Percentiles rank a stretch among this genome's conserved stretches.
phyloP scores from a whole-genome alignment of 2,888 invertebrate species.

The Carcina quercana region DNA sequence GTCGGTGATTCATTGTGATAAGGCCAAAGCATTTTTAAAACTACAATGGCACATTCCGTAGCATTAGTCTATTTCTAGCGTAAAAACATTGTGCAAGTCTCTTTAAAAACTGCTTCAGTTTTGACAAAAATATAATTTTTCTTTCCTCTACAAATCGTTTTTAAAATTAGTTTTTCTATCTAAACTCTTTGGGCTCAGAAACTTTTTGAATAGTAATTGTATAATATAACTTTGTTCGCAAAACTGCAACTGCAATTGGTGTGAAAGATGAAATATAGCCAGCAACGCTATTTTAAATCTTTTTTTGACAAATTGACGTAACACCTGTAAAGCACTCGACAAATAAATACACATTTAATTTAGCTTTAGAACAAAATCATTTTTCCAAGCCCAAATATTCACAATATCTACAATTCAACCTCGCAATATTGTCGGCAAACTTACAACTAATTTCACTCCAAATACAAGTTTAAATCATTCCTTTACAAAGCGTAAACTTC shows the following conservation, averaged over 20 bases:
- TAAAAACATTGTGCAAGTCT: conserved; percentile 43
- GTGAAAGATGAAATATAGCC: too few species aligned
- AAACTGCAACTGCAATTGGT: too few species aligned
- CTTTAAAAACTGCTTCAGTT: conserved; percentile 36
- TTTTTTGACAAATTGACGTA: too few species aligned
- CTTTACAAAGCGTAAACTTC: conserved; percentile 16
- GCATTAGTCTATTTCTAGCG: conserved; percentile 35
- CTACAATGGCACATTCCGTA: conserved; percentile 35
- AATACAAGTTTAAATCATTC: conserved; percentile 1
- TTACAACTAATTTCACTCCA: conserved; percentile 31
- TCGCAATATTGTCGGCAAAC: conserved; percentile 64
- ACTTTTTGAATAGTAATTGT: too few species aligned
- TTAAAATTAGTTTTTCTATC: conserved; percentile 62
- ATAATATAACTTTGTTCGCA: too few species aligned
- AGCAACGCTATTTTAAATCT: too few species aligned
- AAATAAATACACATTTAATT: too few species aligned
- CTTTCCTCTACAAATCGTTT: conserved; percentile 47
- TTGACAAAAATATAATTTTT: conserved; percentile 60
- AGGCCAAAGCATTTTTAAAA: conserved; percentile 30
- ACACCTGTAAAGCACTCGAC: too few species aligned
- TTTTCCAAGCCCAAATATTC: conserved; percentile 19
- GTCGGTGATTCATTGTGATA: conserved; percentile 17
- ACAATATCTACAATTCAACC: conserved; percentile 23
- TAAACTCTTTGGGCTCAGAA: conserved; percentile 30
- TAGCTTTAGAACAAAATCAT: too few species aligned